Percentiles rank a stretch among this genome's conserved stretches.
These are phyloP conservation scores for Bombus superbus DNA, from an alignment of 1,140 invertebrate species.

Conservation along the genomic window DNA sequence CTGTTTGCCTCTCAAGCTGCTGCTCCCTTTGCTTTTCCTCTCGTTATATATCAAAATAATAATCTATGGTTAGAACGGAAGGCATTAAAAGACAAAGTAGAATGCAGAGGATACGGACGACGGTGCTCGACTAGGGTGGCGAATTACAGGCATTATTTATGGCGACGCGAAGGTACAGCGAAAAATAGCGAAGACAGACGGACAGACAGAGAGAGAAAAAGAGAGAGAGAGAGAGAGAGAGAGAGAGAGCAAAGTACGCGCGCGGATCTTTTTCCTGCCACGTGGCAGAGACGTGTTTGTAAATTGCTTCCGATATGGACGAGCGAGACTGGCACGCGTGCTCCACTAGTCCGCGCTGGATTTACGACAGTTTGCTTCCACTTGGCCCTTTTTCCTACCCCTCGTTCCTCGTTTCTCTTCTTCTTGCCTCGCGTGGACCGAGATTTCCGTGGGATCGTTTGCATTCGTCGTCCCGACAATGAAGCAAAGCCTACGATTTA, in stretches of 20 bases:
- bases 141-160: constrained; percentile 70
- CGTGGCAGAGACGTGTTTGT: constrained; percentile 70
- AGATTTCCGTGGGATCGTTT: constrained; percentile 28
- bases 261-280: constrained; percentile 66
- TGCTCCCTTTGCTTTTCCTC: background rate
- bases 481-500: constrained; percentile 18
- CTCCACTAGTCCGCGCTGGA: constrained; percentile 41
- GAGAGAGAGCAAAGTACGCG: background rate
- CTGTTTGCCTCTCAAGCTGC: constrained; percentile 15
- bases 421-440: background rate
- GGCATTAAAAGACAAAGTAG: constrained; percentile 69
- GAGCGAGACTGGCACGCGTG: constrained; percentile 61
- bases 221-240: background rate
- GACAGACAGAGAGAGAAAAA: background rate
- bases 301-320: constrained; percentile 74
- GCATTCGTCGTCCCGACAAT: constrained; percentile 25
- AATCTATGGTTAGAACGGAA: constrained; percentile 73
- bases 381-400: constrained; percentile 28
- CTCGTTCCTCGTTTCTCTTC: background rate
- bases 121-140: constrained; percentile 48
- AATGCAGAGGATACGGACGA: constrained; percentile 43
- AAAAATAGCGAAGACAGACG: constrained; percentile 56
- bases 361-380: constrained; percentile 59
- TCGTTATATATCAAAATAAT: constrained; percentile 72
- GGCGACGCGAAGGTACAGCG: constrained; percentile 35